Percentiles rank a stretch among this genome's conserved stretches.
phyloP scores from a whole-genome alignment of 2,113 vertebrate genomes.

The Donacobius atricapilla region DNA sequence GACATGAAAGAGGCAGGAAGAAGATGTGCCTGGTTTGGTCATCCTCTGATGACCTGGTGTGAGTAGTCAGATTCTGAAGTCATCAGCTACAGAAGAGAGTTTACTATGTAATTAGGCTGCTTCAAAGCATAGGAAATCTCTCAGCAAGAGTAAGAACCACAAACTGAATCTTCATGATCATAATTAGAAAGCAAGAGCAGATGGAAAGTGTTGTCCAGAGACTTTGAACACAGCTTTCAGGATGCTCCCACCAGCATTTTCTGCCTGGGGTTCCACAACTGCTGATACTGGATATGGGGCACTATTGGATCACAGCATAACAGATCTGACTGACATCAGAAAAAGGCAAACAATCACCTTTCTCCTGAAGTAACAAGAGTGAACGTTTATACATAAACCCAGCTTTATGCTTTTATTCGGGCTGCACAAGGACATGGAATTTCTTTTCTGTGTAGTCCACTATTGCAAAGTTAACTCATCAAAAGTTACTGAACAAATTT shows the following conservation, averaged over 20 bases:
- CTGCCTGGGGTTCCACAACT: background rate
- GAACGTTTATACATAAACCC: background rate
- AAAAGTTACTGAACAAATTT: background rate
- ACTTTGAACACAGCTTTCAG: background rate
- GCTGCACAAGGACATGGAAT: background rate
- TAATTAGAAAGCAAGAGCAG: background rate
- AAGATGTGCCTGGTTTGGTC: background rate
- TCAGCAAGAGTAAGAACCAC: background rate
- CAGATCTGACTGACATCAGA: background rate
- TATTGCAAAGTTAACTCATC: background rate
- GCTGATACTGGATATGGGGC: background rate
- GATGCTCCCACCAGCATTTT: background rate
- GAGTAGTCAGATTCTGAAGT: background rate
- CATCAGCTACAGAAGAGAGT: background rate
- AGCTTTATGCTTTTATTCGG: background rate
- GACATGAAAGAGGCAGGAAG: background rate
- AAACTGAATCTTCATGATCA: background rate
- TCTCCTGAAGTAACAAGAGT: background rate
- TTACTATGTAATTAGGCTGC: background rate
- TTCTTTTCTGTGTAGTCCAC: background rate
- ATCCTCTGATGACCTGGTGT: background rate
- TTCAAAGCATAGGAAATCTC: background rate
- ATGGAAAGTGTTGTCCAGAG: background rate
- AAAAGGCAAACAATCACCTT: background rate
- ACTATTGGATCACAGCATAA: fast-evolving